Evolutionary conservation across 2,113 vertebrate species (phyloP).

Genomic region (Callospermophilus lateralis): DNA sequence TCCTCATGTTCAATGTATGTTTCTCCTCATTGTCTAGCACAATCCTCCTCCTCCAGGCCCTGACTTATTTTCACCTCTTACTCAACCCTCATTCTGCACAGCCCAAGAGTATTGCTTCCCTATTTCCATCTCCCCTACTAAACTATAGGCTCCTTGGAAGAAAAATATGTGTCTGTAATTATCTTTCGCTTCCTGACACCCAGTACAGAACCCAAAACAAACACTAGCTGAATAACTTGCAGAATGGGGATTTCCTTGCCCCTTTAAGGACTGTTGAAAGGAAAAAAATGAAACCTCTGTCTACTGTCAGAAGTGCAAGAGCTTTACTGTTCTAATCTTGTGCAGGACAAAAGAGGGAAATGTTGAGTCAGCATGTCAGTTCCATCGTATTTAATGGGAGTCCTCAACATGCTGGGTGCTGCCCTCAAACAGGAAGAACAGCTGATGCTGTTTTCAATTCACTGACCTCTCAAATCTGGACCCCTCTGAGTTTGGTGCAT

Average conservation of each 20-base stretch:
- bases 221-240: neutral
- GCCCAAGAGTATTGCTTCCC: neutral
- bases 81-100: neutral
- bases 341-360: slow-evolving; percentile 49
- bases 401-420: neutral
- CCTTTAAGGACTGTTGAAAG: neutral
- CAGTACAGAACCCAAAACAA: neutral
- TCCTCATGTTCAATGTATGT: neutral
- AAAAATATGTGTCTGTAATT: slow-evolving; percentile 10
- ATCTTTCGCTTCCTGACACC: slow-evolving; percentile 17
- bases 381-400: slow-evolving; percentile 42
- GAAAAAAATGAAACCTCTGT: slow-evolving; percentile 21
- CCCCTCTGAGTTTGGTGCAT: slow-evolving; percentile 10
- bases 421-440: slow-evolving; percentile 12
- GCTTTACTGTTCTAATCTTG: slow-evolving; percentile 14
- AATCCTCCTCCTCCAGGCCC: neutral
- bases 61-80: slow-evolving; percentile 33
- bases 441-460: slow-evolving; percentile 47
- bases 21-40: neutral
- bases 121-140: slow-evolving; percentile 24
- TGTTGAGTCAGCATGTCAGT: neutral
- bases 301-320: slow-evolving; percentile 35
- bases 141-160: neutral
- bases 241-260: neutral
- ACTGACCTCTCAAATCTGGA: slow-evolving; percentile 36